Base-by-base conservation (phyloP, 2,113 vertebrate species). In the Siphamia tubifer region DNA sequence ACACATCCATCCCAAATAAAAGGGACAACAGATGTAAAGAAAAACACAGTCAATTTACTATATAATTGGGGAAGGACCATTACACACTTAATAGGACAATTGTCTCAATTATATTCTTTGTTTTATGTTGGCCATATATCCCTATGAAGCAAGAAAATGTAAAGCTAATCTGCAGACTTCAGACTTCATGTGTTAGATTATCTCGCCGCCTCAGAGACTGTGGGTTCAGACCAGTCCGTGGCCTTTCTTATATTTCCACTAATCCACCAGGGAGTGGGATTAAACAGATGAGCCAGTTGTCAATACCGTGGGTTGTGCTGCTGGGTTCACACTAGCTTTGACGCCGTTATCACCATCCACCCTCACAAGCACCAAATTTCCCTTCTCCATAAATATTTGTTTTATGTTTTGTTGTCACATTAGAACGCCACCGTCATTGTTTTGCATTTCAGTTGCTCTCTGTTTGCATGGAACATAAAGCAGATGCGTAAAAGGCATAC, bases 211-310 rank as follows among this genome's bases (percentile, higher is more conserved):
- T 72, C 60, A 35, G 69, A 67, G 53, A 57, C 36, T 67, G 12
- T 5, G 35, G 53, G 63, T 77, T 64, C 54, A 67, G 49, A 74
- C 63, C 63, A 65, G 51, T 71, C 63, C 31, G 63, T 30, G 51
- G 53, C 49, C 51, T 80, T 73, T 81, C 74, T 86, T 77, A 52
- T 61, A 67, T 84, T 73, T 72, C 61, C 43, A 55, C 60, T 85
- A 86, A 89, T 89, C 87, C 76, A 77, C 36, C 34, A 65, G 69
- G 39, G 68, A 74, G 70, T 60, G 53, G 69, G 79, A 84, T 84
- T 82, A 82, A 58, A 79, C 79, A 74, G 62, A 86, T 67, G 74
- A 80, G 24, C 62, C 69, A 48, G 65, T 81, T 65, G 72, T 81
- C 62, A 62, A 63, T 60, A 74, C 23, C 71, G 57, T 51, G 28